These are phyloP conservation scores for Centropristis striata DNA, from an alignment of 2,113 vertebrate genomes.

Conservation along the genomic window DNA sequence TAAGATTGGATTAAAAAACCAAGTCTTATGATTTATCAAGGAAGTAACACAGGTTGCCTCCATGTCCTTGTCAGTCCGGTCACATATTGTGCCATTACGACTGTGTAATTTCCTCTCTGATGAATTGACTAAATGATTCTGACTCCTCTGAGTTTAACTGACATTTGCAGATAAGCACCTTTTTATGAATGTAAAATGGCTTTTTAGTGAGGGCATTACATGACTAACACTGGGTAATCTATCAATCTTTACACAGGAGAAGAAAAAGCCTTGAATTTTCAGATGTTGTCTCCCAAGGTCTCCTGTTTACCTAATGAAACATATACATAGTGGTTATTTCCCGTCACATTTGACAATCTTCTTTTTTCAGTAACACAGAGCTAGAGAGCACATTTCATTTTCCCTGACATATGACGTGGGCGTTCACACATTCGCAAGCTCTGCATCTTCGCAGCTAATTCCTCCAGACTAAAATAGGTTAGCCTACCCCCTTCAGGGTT, in stretches of 20 bases:
- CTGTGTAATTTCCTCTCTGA: slow-evolving; percentile 56
- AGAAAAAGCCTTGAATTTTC: not conserved
- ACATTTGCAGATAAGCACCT: slow-evolving; percentile 49
- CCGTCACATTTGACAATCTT: not conserved
- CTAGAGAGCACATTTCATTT: slow-evolving; percentile 27
- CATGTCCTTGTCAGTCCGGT: slow-evolving; percentile 38
- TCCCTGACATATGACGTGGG: slow-evolving; percentile 39
- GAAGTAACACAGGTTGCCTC: slow-evolving; percentile 5
- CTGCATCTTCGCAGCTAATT: slow-evolving; percentile 52
- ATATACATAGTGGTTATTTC: not conserved
- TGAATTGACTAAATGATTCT: slow-evolving; percentile 48
- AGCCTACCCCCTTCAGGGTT: slow-evolving; percentile 25
- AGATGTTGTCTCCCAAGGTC: not conserved
- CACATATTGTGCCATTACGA: slow-evolving; percentile 33
- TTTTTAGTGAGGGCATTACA: slow-evolving; percentile 28
- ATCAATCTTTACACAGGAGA: slow-evolving; percentile 18
- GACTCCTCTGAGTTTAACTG: slow-evolving; percentile 43
- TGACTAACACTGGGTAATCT: slow-evolving; percentile 28
- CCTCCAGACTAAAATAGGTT: slow-evolving; percentile 53
- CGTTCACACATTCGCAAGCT: slow-evolving; percentile 54
- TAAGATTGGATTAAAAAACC: slow-evolving; percentile 18
- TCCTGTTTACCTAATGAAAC: slow-evolving; percentile 5
- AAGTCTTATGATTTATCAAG: slow-evolving; percentile 20
- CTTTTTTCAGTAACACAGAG: slow-evolving; percentile 7
- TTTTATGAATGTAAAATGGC: slow-evolving; percentile 48